Base-by-base conservation (phyloP, 2,888 invertebrate genomes). In the Cetonia aurata region DNA sequence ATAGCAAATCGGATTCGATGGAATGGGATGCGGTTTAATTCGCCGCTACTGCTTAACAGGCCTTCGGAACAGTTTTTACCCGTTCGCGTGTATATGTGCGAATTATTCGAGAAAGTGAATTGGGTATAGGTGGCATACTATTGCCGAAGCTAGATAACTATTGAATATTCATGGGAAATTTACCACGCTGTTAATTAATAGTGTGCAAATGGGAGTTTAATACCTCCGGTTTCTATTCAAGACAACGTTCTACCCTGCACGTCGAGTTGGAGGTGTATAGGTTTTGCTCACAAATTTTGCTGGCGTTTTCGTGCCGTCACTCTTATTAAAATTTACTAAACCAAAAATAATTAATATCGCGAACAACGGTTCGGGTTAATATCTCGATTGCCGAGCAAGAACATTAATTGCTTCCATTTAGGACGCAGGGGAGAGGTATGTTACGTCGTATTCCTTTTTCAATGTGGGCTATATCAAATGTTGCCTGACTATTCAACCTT, bases 121-220 rank as follows among this genome's bases (percentile, higher is more conserved):
- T 65, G 37, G 62, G 48, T 53, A 62, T 71, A 74, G 74, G 69
- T 72, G 74, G 73, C 73, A 25, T 25, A 55, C 73, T 69, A 50
- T 12, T 66, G 68, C 71, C 69, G 71, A 72, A 77, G 72, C 73
- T 73, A 74, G 74, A 78, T 78, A 78, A 74, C 78, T 75, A 77
- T 75, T 79, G 77, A 78, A 79, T 79, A 79, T 79, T 79, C 79
- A 79, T 79, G 74, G 76, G 75, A 75, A 78, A 78, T 78, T 75
- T 75, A 75, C 70, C 72, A 70, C 74, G 72, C 71, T 74, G 77
- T 77, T 79, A 79, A 79, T 79, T 79, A 77, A 79, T 77, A 78
- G 78, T 76, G 77, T 78, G 78, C 74, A 78, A 79, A 79, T 77
- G 77, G 76, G 72, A 75, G 73, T 77, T 78, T 79, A 79, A 79